Conservation (phyloP, 2,888 invertebrate genomes). For the Meteorus cinctellus region DNA sequence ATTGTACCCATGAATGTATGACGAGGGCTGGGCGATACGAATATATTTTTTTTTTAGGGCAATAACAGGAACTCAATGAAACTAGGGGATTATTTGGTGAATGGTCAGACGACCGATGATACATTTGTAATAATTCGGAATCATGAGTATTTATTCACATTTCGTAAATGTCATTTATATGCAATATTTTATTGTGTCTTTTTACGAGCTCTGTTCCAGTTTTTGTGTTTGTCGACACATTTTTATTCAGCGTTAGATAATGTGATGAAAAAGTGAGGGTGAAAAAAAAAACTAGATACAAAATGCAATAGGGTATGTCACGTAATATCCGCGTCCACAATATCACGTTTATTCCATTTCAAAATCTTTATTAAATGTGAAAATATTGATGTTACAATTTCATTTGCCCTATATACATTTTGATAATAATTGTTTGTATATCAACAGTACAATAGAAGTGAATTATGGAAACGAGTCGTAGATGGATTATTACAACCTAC, state of each 20-base stretch:
- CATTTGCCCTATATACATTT: not conserved
- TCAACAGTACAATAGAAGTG: not conserved
- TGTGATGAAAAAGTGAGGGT: no score
- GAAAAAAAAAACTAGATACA: no score
- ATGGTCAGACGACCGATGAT: constrained; percentile 17
- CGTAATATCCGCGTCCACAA: no score
- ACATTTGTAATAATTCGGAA: constrained; percentile 3
- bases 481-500: not conserved
- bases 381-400: not conserved
- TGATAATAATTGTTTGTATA: not conserved
- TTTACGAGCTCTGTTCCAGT: not conserved
- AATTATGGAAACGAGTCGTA: not conserved
- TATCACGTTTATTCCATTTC: no score
- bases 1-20: not conserved
- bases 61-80: constrained; percentile 8
- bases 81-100: constrained; percentile 13
- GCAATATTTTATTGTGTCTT: not conserved
- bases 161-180: not conserved
- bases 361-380: not conserved
- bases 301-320: no score
- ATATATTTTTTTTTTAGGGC: not conserved
- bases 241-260: no score
- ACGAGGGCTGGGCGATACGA: not conserved
- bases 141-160: not conserved
- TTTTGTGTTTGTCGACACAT: not conserved